Conservation (phyloP, 2,888 invertebrate species). For the Lobophora halterata region DNA sequence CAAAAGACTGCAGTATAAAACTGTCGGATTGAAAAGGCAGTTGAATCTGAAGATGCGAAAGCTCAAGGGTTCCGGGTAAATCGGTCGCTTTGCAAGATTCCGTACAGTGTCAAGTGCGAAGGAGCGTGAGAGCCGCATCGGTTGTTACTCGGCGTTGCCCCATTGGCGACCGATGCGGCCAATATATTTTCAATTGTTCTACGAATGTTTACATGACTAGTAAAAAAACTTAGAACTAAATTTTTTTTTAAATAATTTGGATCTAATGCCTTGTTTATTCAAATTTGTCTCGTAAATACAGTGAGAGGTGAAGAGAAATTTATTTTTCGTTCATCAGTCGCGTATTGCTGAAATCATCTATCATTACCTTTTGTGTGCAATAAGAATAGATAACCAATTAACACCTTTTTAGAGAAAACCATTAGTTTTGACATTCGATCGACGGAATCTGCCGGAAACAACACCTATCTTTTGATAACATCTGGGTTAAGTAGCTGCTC, state of each 20-base stretch:
- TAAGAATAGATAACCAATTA: conserved; percentile 18
- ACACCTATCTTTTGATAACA: conserved; percentile 29
- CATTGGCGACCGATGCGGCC: conserved; percentile 27
- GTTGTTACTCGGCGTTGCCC: too few relatives aligned
- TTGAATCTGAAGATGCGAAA: conserved; percentile 17
- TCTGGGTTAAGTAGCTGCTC: conserved; percentile 29
- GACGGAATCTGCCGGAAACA: conserved; percentile 28
- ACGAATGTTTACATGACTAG: conserved; percentile 31
- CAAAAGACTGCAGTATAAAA: conserved; percentile 32
- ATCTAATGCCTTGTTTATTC: conserved; percentile 33
- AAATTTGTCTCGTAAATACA: conserved; percentile 29
- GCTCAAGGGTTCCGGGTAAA: conserved; percentile 14
- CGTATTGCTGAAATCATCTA: conserved; percentile 7
- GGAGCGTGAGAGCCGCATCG: conserved; percentile 42
- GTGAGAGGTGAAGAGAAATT: conserved; percentile 37
- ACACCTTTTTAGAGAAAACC: conserved; percentile 13
- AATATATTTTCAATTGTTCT: conserved; percentile 4
- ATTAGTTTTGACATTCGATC: conserved; percentile 16
- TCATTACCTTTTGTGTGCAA: conserved; percentile 9
- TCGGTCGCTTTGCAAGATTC: conserved; percentile 26
- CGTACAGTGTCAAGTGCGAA: conserved; percentile 48
- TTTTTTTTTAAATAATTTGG: conserved; percentile 33
- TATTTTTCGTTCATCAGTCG: conserved; percentile 24
- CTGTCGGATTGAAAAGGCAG: conserved; percentile 21
- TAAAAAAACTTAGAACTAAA: too few relatives aligned